Percentiles rank a stretch among this genome's conserved stretches.
Evolutionary conservation across 2,888 invertebrate species (phyloP).

Genomic region (Caradrina kadenii): DNA sequence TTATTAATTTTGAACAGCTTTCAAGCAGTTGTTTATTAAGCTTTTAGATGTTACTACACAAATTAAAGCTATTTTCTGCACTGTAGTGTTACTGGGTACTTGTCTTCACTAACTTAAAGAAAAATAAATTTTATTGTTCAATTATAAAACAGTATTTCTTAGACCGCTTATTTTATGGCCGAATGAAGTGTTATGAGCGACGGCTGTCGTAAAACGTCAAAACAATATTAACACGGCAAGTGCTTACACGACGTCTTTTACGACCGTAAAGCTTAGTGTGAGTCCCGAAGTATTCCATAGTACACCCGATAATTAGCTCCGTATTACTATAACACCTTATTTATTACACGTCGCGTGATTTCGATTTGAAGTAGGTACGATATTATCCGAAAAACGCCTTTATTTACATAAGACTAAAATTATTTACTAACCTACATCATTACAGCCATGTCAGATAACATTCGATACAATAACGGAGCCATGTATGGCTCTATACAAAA

Average conservation of each 20-base stretch:
- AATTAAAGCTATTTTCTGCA: too few relatives aligned
- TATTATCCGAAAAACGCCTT: not conserved
- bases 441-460: constrained; percentile 7
- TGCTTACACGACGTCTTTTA: constrained; percentile 57
- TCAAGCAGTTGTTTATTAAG: too few relatives aligned
- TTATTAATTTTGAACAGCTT: too few relatives aligned
- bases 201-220: constrained; percentile 65
- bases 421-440: constrained; percentile 1
- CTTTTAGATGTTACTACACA: too few relatives aligned
- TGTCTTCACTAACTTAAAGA: too few relatives aligned
- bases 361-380: not conserved
- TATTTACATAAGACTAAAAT: constrained; percentile 4
- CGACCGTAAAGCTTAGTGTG: constrained; percentile 40
- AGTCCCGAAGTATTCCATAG: constrained; percentile 16
- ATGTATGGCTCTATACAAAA: constrained; percentile 1
- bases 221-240: constrained; percentile 68
- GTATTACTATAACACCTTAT: constrained; percentile 43
- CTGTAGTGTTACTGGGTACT: too few relatives aligned
- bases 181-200: constrained; percentile 51
- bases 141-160: not conserved
- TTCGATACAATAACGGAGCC: constrained; percentile 17
- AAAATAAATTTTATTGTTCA: too few relatives aligned
- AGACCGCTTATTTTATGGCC: constrained; percentile 40
- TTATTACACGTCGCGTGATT: constrained; percentile 44
- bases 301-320: constrained; percentile 52